Evolutionary conservation across 2,797 vertebrate species (phyloP), one percentile per base, ranked within the genome.

Genomic region (Podarcis lilfordi): DNA sequence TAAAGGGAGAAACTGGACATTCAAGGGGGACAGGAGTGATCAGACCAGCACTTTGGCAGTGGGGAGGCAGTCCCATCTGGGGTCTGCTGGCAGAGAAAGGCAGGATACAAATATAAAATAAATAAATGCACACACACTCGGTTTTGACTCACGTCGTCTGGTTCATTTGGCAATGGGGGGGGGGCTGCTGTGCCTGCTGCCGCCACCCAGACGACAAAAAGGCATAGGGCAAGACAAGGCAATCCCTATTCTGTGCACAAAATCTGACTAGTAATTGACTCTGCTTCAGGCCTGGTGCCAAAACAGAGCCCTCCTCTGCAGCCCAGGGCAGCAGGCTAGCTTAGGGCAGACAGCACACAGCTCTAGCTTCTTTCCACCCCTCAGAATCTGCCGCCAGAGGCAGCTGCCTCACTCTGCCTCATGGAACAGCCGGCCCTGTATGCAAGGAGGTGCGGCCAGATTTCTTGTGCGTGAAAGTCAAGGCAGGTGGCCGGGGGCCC

Each of bases 121-220:
- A 17, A 50, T 45, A 78, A 43, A 43, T 82, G 32, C 4, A 55
- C 17, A 15, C 25, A 8, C 19, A 32, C 15, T 37, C 6, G 2
- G 40, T 2, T 72, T 35, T 7, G 29, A 19, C 61, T 43, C 25
- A 27, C 43, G 13, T 55, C 8, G 8, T 8, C 64, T 9, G 23
- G 66, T 35, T 69, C 50, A 1, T 37, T 85, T 37, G 3, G 25
- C 83, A 13, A 64, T 1, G 29, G 74, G 10, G 3, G 13, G 50
- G 50, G 3, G 11, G 11, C 2, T 7, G 23, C 3, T 7, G 9
- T 11, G 0, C 1, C 23, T 9, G 17, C 50, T 32, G 40, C 37
- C 5, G 5, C 32, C 17, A 5, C 25, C 32, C 23, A 2, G 6
- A 5, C 19, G 2, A 68, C 3, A 21, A 40, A 55, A 55, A 55